Evolutionary conservation across 2,113 vertebrate genomes (phyloP), one percentile per base, ranked within the genome.

Genomic region (Trogon melanurus): DNA sequence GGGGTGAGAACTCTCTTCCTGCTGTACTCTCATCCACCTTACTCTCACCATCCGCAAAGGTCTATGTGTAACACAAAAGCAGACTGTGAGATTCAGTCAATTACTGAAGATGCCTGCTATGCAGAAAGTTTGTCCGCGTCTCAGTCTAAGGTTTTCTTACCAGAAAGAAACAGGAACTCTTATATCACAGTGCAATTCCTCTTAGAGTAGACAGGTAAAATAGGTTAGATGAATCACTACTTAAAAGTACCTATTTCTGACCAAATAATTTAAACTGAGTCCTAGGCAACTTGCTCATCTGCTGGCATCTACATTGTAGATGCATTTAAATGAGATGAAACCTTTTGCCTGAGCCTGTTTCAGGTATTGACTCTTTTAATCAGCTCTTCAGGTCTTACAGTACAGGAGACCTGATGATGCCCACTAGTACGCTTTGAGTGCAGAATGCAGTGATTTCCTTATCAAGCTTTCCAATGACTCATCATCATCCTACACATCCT

Each of bases 191-290:
- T 87, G 57, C 44, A 84, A 74, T 81, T 92, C 38, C 76, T 95
- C 83, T 89, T 75, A 73, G 67, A 85, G 19, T 29, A 64, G 67
- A 65, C 69, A 84, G 69, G 29, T 85, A 75, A 94, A 95, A 87
- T 47, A 89, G 60, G 76, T 81, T 87, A 87, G n/a, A 78, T 66
- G 60, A 94, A 81, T 89, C 65, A 71, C 69, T 84, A 25, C 22
- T 76, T 85, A n/a, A 51, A 94, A 84, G 13, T 58, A 32, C 8
- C 23, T 85, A 8, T 85, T 93, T 88, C 57, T 92, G n/a, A 79
- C 80, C 69, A 67, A 36, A 56, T 56, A 70, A 58, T 58, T 58
- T 54, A 89, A 80, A 79, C 10, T 74, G 56, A 84, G 44, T 84
- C 57, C 69, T 81, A n/a, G 47, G 21, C 73, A 58, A 86, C 21